Conservation (phyloP, 2,113 vertebrate genomes). For the Phainopepla nitens region DNA sequence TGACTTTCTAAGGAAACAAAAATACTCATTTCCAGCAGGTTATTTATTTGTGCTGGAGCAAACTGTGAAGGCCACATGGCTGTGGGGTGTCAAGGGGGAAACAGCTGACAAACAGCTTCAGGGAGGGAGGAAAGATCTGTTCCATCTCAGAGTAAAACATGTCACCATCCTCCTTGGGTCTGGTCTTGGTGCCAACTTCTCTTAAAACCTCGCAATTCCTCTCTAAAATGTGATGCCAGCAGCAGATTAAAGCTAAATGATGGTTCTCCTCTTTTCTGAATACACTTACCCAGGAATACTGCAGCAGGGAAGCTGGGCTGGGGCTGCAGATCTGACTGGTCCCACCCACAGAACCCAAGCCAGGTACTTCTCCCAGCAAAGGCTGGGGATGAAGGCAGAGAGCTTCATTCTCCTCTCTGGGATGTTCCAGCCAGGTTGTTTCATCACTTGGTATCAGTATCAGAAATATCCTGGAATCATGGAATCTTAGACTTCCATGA, state of each 20-base stretch:
- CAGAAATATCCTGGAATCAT: neutral
- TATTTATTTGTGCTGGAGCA: conserved; percentile 9
- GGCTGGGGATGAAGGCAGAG: neutral
- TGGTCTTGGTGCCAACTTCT: neutral
- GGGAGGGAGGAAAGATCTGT: neutral
- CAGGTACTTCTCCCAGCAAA: neutral
- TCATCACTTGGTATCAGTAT: fast-evolving
- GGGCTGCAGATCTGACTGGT: neutral
- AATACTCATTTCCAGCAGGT: neutral
- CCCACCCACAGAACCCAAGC: neutral
- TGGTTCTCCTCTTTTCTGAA: neutral
- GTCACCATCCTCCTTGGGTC: neutral
- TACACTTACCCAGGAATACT: neutral
- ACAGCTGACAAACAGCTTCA: neutral
- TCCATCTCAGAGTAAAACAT: neutral
- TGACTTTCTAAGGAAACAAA: neutral
- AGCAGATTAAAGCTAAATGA: neutral
- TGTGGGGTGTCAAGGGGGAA: neutral
- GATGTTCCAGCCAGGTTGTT: neutral
- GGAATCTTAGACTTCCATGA: neutral
- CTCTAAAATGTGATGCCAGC: neutral
- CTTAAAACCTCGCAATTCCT: neutral
- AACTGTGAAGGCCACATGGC: neutral
- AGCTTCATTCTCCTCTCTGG: neutral
- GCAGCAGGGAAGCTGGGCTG: neutral